Evolutionary conservation across 2,888 invertebrate species (phyloP).

Genomic region (Dryomyza anilis): DNA sequence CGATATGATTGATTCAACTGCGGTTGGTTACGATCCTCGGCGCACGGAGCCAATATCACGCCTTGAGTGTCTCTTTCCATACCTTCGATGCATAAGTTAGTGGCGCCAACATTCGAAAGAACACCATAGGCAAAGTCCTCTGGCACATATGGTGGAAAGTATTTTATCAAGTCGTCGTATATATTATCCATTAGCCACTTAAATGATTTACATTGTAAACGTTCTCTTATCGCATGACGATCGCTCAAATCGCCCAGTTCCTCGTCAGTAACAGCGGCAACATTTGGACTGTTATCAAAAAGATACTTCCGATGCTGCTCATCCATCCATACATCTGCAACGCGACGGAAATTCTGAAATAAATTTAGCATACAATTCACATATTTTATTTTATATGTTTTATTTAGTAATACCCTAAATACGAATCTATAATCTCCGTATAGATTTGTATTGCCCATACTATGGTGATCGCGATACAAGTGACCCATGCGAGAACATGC

Average conservation of each 20-base stretch:
- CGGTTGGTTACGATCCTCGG: constrained; percentile 40
- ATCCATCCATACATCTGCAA: constrained; percentile 98
- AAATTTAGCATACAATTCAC: constrained; percentile 25
- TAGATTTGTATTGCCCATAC: constrained; percentile 16
- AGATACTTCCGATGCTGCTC: constrained; percentile 87
- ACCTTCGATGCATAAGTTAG: constrained; percentile 69
- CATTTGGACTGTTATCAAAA: constrained; percentile 74
- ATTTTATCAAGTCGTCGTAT: constrained; percentile 84
- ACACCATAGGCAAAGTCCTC: constrained; percentile 78
- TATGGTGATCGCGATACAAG: constrained; percentile 71
- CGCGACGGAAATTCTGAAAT: constrained; percentile 87
- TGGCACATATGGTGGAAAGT: constrained; percentile 88
- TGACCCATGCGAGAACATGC: constrained; percentile 94
- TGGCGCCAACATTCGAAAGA: constrained; percentile 68
- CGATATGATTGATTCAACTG: constrained; percentile 46
- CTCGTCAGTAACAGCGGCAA: constrained; percentile 72
- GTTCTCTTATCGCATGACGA: constrained; percentile 75
- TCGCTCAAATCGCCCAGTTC: constrained; percentile 79
- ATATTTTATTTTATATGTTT: too few relatives aligned
- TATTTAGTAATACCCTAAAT: too few relatives aligned
- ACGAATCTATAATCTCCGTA: constrained; percentile 33
- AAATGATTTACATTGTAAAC: constrained; percentile 85
- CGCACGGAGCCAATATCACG: constrained; percentile 46
- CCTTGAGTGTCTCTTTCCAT: constrained; percentile 54
- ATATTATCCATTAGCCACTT: constrained; percentile 93